A percentile compares a stretch with the other conserved stretches of the same genome.
These are phyloP conservation scores for Grammomys surdaster DNA, from an alignment of 2,113 vertebrate genomes.

Conservation along the genomic window DNA sequence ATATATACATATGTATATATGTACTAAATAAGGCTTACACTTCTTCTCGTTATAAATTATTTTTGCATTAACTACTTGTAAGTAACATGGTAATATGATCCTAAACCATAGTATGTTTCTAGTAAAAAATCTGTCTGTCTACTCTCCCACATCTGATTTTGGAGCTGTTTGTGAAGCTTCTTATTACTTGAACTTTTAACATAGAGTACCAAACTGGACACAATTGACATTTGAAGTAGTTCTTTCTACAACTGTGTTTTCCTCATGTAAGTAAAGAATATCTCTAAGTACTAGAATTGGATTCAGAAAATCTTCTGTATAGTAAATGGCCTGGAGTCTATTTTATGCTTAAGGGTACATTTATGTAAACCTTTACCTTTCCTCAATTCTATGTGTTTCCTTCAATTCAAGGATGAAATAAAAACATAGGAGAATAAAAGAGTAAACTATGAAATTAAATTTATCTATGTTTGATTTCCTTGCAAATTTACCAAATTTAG, in stretches of 20 bases:
- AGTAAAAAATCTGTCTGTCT: background rate
- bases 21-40: background rate
- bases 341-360: background rate
- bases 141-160: background rate
- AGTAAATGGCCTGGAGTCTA: background rate
- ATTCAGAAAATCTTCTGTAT: background rate
- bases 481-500: background rate
- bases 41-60: background rate
- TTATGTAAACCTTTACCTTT: background rate
- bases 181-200: background rate
- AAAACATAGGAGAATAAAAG: background rate
- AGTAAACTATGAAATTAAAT: background rate
- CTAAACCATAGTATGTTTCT: background rate
- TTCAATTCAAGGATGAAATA: background rate
- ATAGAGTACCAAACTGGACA: background rate
- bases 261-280: background rate
- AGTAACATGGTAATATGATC: background rate
- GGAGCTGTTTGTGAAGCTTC: background rate
- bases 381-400: background rate
- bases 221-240: background rate
- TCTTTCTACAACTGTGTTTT: background rate
- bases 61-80: background rate
- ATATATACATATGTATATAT: background rate
- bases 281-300: background rate
- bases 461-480: background rate